Evolutionary conservation across 2,113 vertebrate genomes (phyloP), one percentile per base, ranked within the genome.

Genomic region (Probosciger aterrimus): DNA sequence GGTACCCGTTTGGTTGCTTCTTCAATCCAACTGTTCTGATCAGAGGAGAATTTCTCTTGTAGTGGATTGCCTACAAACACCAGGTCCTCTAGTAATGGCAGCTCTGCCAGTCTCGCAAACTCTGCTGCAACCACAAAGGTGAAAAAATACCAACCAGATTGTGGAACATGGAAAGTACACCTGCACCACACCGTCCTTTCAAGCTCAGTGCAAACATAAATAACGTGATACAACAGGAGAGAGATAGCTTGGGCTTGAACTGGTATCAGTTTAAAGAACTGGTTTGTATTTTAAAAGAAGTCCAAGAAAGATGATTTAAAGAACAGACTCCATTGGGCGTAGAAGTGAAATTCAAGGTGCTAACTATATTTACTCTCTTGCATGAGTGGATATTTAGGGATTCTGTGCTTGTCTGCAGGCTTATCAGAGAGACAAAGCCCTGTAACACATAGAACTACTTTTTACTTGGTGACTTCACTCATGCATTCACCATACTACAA

Each of bases 11-110:
- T 99, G 52, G 98, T 98, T 70, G 99, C 99, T 96, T 99, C 99
- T 13, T 99, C 99, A 92, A 99, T 98, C 99, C 99, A 99, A 25
- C 53, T 99, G 27, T 97, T 98, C 28, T 97, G 96, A 59, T 99
- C 99, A 15, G 98, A 39, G 1, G 98, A 97, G 10, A 98, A 97
- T 70, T 99, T 99, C 95, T 99, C 99, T 93, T 99, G 99, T 44
- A 99, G 96, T 12, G 99, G 99, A 92, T 99, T 99, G 60, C 99
- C 99, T 35, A 99, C 99, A 97, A 99, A 99, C 86, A 99, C 99
- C 96, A 99, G 98, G 88, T 99, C 99, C 64, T 96, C 98, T 25
- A 99, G 96, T 65, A 97, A 97, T 0, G 99, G 98, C 83, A 99
- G 95, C 33, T 99, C 99, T 70, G 98, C 98, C 83, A 99, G 96